A percentile compares a stretch with the other conserved stretches of the same genome.
These are phyloP conservation scores for human DNA, from an alignment of 2,113 vertebrate species.

Conservation along the genomic window GRCh38 chr18:2102501-2103000, in stretches of 20 bases:
- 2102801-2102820: too few relatives aligned
- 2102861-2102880: not conserved
- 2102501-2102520: not conserved
- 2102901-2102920: not conserved
- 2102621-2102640: not conserved
- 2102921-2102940: not conserved
- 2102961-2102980: not conserved
- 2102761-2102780: too few relatives aligned
- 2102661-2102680: not conserved
- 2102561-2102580: not conserved
- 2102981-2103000: constrained; percentile 11
- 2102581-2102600: not conserved
- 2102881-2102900: not conserved
- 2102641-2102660: too few relatives aligned
- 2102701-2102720: too few relatives aligned
- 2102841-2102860: not conserved
- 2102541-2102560: not conserved
- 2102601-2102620: too few relatives aligned
- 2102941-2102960: not conserved
- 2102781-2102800: too few relatives aligned
- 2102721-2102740: too few relatives aligned
- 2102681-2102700: too few relatives aligned
- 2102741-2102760: too few relatives aligned
- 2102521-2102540: not conserved
- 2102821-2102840: not conserved